Evolutionary conservation across 2,888 invertebrate genomes (phyloP).

Genomic region (Dinocampus coccinellae): DNA sequence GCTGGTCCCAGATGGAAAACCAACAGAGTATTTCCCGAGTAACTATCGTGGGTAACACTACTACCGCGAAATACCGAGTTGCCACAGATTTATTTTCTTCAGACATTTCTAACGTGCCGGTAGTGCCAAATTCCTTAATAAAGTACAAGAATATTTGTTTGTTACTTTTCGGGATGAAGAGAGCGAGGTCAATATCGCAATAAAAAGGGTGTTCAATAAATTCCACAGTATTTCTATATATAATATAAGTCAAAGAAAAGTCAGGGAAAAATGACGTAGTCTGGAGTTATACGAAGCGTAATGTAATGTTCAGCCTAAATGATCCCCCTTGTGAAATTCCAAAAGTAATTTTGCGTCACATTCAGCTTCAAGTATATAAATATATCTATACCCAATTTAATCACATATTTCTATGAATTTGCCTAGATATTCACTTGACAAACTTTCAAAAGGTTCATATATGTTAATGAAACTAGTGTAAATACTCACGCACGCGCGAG

Average conservation of each 20-base stretch:
- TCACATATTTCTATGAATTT: not conserved
- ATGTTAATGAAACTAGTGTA: not conserved
- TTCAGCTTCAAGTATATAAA: not conserved
- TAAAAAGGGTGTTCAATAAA: conserved; percentile 23
- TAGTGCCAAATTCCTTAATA: conserved; percentile 51
- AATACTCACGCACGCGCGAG: too few relatives aligned
- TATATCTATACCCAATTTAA: not conserved
- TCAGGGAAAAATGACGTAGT: not conserved
- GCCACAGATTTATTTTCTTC: conserved; percentile 49
- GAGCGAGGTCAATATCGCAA: conserved; percentile 40
- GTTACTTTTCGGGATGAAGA: conserved; percentile 43
- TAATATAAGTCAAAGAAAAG: not conserved
- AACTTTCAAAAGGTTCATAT: not conserved
- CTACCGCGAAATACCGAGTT: conserved; percentile 25
- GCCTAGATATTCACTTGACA: not conserved
- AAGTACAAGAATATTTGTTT: conserved; percentile 48
- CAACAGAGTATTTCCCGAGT: conserved; percentile 38
- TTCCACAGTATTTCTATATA: conserved; percentile 1
- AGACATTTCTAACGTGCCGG: conserved; percentile 13
- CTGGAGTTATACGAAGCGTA: not conserved
- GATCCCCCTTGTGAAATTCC: not conserved
- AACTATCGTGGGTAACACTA: conserved; percentile 20
- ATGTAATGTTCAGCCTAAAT: not conserved
- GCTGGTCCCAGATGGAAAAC: conserved; percentile 20
- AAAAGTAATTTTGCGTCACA: not conserved